A percentile compares a stretch with the other conserved stretches of the same genome.
phyloP scores from a whole-genome alignment of 2,888 invertebrate species.

The Drosophila niveifrons region DNA sequence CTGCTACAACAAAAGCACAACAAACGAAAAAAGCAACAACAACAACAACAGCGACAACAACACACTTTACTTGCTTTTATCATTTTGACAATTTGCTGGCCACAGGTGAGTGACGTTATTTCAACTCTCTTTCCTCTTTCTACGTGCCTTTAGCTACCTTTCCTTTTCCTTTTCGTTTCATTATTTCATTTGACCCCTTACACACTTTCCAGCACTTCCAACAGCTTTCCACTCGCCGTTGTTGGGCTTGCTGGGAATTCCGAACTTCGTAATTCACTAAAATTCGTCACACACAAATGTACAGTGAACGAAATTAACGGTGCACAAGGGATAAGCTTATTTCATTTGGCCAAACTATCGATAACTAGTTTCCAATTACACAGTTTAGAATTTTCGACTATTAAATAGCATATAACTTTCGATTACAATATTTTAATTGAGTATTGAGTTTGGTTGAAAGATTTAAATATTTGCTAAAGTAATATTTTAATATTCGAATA shows the following conservation, averaged over 20 bases:
- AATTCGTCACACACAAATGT: constrained; percentile 12
- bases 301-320: constrained; percentile 4
- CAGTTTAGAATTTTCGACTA: too few relatives aligned
- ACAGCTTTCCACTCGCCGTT: constrained; percentile 2
- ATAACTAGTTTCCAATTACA: too few relatives aligned
- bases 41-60: constrained; percentile 26
- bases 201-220: background rate
- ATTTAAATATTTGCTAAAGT: too few relatives aligned
- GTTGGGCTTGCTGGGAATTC: constrained; percentile 15
- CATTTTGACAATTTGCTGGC: constrained; percentile 59
- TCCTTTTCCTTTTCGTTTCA: background rate
- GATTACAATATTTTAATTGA: too few relatives aligned
- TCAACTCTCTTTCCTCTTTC: background rate
- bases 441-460: too few relatives aligned
- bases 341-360: too few relatives aligned
- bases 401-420: background rate
- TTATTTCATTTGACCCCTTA: background rate
- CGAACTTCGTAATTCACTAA: constrained; percentile 10
- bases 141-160: background rate
- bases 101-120: constrained; percentile 53
- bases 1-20: constrained; percentile 33
- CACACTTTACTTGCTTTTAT: constrained; percentile 43
- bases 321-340: background rate
- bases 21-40: constrained; percentile 32
- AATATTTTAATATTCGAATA: too few relatives aligned